Evolutionary conservation across 2,797 vertebrate genomes (phyloP).

Genomic region (Hyperoplus lanceolatus): DNA sequence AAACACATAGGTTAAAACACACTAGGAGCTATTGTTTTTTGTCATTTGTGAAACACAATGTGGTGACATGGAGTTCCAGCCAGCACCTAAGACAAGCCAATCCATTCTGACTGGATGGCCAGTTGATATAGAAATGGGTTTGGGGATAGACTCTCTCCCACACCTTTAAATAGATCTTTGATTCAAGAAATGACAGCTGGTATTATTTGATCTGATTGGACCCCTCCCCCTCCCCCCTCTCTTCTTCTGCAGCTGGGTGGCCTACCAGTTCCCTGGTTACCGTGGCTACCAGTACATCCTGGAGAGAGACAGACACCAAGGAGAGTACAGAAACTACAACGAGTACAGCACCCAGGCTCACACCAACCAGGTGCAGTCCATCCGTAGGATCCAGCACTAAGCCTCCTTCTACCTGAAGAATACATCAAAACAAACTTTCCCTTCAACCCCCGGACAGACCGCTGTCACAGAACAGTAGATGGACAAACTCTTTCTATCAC

Average conservation of each 20-base stretch:
- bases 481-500: slow-evolving; percentile 71
- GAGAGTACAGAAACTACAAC: slow-evolving; percentile 95
- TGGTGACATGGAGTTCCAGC: too few species aligned
- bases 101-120: too few species aligned
- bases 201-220: neutral
- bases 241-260: slow-evolving; percentile 90
- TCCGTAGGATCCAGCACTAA: slow-evolving; percentile 96
- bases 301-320: slow-evolving; percentile 95
- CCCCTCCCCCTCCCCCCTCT: neutral
- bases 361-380: slow-evolving; percentile 97
- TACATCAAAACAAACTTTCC: slow-evolving; percentile 43
- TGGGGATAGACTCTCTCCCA: neutral
- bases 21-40: too few species aligned
- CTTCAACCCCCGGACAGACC: slow-evolving; percentile 57
- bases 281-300: slow-evolving; percentile 97
- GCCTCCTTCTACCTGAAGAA: slow-evolving; percentile 63
- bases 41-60: too few species aligned
- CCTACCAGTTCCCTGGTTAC: slow-evolving; percentile 98
- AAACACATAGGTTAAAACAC: too few species aligned
- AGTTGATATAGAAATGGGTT: neutral
- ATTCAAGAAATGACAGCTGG: neutral
- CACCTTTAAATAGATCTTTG: neutral
- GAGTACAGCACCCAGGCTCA: slow-evolving; percentile 96
- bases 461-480: slow-evolving; percentile 72
- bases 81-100: too few species aligned